Conservation (phyloP, 2,888 invertebrate species). For the Diabrotica balteata region DNA sequence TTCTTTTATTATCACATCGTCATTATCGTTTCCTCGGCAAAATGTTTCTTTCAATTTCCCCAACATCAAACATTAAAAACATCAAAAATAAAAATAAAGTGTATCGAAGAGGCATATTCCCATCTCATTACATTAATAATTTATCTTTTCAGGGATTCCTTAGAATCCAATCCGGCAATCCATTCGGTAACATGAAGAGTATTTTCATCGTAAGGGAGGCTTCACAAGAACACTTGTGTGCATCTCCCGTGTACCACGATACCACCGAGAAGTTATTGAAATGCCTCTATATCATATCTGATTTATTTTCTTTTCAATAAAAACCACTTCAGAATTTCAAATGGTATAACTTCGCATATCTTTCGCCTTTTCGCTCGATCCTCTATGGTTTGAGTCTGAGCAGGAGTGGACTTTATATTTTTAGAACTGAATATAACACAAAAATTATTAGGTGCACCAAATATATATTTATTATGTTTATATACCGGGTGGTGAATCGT, state of each 20-base stretch:
- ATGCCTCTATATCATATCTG: conserved; percentile 51
- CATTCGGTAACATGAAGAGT: conserved; percentile 34
- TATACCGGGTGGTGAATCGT: no score
- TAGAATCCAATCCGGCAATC: conserved; percentile 33
- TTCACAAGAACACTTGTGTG: conserved; percentile 44
- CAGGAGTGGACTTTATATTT: not conserved
- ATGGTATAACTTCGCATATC: conserved; percentile 44
- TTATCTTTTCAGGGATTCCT: conserved; percentile 31
- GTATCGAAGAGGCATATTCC: conserved; percentile 29
- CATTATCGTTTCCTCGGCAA: no score
- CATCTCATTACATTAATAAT: conserved; percentile 40
- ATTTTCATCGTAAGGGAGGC: conserved; percentile 36
- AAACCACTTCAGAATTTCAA: conserved; percentile 48
- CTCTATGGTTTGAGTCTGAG: conserved; percentile 26
- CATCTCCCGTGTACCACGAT: conserved; percentile 10
- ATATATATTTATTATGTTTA: no score
- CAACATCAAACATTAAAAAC: conserved; percentile 24
- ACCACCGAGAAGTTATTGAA: conserved; percentile 47
- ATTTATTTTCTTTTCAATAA: conserved; percentile 54
- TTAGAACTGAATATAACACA: not conserved
- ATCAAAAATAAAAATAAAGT: conserved; percentile 21
- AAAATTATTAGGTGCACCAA: not conserved
- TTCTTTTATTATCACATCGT: no score
- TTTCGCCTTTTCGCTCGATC: conserved; percentile 36
- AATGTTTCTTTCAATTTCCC: conserved; percentile 4